Evolutionary conservation across 2,113 vertebrate genomes (phyloP), one percentile per base, ranked within the genome.

Genomic region (Struthidea cinerea): DNA sequence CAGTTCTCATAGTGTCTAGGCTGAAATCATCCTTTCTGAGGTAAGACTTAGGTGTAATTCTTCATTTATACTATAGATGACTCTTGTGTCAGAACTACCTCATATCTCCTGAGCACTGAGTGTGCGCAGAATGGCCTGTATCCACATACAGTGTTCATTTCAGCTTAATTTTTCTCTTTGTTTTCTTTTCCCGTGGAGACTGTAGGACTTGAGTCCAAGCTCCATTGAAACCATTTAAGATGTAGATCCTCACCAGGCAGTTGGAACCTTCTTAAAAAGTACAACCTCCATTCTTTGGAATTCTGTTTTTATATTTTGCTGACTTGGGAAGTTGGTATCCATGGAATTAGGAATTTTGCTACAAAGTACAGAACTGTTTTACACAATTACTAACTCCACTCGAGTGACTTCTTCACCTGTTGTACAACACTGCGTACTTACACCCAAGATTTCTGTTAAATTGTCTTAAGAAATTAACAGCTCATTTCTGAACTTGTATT

Each of bases 71-170:
- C 17, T 55, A 3, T 28, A 35, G 15, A 9, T 83, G 7, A 11
- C 13, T 83, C 46, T 64, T 80, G 24, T 83, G 41, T 76, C 18
- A 39, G 21, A 79, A 7, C 20, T 63, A 3, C 13, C 17, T 63
- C 71, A 9, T 3, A 6, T n/a, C n/a, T 83, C 0, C 0, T 60
- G 30, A 42, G 33, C 46, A 6, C 22, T 32, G 57, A 35, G 4
- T 12, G 11, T 59, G 42, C 19, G 18, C 35, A 44, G 16, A 55
- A 39, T 33, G 28, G 27, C 13, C 3, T 9, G 2, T 33, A 6
- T 67, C 8, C 44, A 15, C 41, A 18, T 4, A 15, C 4, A 20
- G 26, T 32, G 11, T 46, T 28, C 6, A 14, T 59, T 83, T 88
- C 5, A 11, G 11, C 37, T 49, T 67, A 27, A 9, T 53, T 85